Conservation (phyloP, 1,140 invertebrate species). For the Adelges cooleyi region DNA sequence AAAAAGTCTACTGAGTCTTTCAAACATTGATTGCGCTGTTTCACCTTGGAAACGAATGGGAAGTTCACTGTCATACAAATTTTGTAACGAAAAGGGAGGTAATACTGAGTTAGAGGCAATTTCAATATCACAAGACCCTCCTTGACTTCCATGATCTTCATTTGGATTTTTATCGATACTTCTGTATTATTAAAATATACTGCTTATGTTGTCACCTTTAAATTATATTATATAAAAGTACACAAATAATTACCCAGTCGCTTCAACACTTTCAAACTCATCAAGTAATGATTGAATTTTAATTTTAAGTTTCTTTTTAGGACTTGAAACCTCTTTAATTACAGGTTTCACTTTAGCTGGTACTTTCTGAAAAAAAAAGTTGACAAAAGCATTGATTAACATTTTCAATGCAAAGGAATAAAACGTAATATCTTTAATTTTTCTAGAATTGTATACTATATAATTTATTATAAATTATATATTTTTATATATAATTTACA, state of each 20-base stretch:
- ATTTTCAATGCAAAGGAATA: too few species aligned
- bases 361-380: conserved; percentile 1
- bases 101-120: background rate
- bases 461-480: too few species aligned
- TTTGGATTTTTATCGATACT: background rate
- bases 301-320: conserved; percentile 6
- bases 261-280: conserved; percentile 13
- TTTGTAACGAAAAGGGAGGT: background rate
- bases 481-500: too few species aligned
- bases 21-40: conserved; percentile 14
- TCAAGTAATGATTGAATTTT: conserved; percentile 24
- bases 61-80: background rate
- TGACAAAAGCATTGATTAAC: too few species aligned
- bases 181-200: too few species aligned
- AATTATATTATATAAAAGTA: background rate
- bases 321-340: background rate
- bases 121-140: background rate
- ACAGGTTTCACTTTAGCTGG: conserved; percentile 4
- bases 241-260: background rate
- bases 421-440: too few species aligned
- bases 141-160: background rate
- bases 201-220: background rate
- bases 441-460: too few species aligned
- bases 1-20: conserved; percentile 15
- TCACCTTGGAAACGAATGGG: conserved; percentile 16